These are phyloP conservation scores for Sinosuthora webbiana DNA, from an alignment of 2,113 vertebrate species.

Conservation along the genomic window DNA sequence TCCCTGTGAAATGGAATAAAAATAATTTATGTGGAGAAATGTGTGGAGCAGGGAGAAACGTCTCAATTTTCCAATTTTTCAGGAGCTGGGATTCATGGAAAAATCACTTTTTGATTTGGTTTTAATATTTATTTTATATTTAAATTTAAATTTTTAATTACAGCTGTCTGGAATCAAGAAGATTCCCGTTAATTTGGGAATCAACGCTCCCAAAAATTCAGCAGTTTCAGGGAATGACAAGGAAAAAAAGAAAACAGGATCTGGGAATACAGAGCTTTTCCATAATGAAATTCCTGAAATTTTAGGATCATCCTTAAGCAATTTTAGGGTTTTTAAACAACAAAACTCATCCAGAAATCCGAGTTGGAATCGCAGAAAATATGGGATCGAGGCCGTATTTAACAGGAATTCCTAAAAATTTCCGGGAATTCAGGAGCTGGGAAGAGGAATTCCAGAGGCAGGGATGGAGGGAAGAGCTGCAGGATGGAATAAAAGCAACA, in stretches of 20 bases:
- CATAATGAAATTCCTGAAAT: background rate
- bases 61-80: rapidly evolving
- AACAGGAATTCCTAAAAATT: background rate
- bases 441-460: background rate
- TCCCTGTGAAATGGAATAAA: rapidly evolving
- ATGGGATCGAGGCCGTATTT: background rate
- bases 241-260: background rate
- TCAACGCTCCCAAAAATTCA: background rate
- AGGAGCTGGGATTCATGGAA: background rate
- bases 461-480: background rate
- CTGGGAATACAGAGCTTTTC: background rate
- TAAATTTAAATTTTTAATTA: background rate
- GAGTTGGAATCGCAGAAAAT: background rate
- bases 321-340: background rate
- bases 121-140: background rate
- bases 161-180: background rate
- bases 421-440: background rate
- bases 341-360: background rate
- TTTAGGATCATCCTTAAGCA: background rate
- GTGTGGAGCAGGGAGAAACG: rapidly evolving
- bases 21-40: background rate
- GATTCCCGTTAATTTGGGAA: background rate
- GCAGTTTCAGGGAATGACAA: background rate
- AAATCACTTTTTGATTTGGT: background rate
- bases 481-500: background rate